phyloP scores from a whole-genome alignment of 1,140 invertebrate genomes.

The Drepana arcuata region DNA sequence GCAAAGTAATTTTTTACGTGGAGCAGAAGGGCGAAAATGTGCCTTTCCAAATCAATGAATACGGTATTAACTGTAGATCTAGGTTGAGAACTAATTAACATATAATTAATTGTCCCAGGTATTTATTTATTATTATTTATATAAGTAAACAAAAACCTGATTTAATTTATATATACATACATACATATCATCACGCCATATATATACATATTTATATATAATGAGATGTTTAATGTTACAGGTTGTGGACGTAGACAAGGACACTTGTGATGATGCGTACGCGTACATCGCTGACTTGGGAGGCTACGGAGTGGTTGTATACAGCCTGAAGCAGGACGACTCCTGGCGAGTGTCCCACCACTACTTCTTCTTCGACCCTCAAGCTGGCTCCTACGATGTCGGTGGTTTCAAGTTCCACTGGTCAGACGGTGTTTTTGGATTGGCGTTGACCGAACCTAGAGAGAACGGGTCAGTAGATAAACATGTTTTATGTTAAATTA shows the following conservation, averaged over 20 bases:
- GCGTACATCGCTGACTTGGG: conserved; percentile 84
- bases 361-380: conserved; percentile 86
- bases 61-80: too few species aligned
- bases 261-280: conserved; percentile 80
- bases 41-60: too few species aligned
- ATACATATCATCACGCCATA: too few species aligned
- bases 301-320: conserved; percentile 82
- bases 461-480: conserved; percentile 70
- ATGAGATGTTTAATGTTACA: conserved; percentile 23
- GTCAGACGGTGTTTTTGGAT: conserved; percentile 82
- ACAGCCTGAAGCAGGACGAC: conserved; percentile 79
- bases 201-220: neutral
- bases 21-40: too few species aligned
- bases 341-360: conserved; percentile 85
- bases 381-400: conserved; percentile 80
- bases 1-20: too few species aligned
- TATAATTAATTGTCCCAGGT: too few species aligned
- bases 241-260: conserved; percentile 77
- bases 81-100: too few species aligned
- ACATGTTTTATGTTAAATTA: too few species aligned
- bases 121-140: too few species aligned
- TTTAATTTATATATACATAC: conserved; percentile 3
- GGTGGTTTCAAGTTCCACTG: conserved; percentile 83
- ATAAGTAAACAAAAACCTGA: too few species aligned
- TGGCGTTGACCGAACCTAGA: conserved; percentile 76